A percentile compares a stretch with the other conserved stretches of the same genome.
Evolutionary conservation across 1,140 invertebrate genomes (phyloP).

Genomic region (Drosophila sturtevanti): DNA sequence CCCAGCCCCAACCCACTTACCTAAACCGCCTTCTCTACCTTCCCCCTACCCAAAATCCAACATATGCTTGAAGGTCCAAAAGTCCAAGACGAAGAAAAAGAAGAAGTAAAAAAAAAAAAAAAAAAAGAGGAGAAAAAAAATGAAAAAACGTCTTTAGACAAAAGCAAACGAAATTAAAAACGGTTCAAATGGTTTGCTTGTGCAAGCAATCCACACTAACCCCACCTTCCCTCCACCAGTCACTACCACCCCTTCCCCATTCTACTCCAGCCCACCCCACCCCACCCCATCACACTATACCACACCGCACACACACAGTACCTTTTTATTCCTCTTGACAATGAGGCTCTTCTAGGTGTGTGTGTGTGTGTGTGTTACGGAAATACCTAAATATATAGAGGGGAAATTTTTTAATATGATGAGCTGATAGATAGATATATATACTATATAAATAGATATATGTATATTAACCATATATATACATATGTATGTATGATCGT

Average conservation of each 20-base stretch:
- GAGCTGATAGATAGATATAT: not conserved
- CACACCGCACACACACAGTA: too few relatives aligned
- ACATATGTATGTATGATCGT: not conserved
- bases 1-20: not conserved
- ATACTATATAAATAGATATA: constrained; percentile 3
- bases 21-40: not conserved
- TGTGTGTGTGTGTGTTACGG: constrained; percentile 17
- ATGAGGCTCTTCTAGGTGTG: not conserved
- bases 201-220: constrained; percentile 55
- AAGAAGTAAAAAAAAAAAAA: constrained; percentile 14
- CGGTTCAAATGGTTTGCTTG: constrained; percentile 69
- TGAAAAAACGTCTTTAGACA: constrained; percentile 49
- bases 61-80: constrained; percentile 41
- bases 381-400: constrained; percentile 28
- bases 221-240: not conserved
- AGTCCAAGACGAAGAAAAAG: constrained; percentile 42
- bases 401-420: constrained; percentile 29
- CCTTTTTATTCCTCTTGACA: too few relatives aligned
- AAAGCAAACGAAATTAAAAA: constrained; percentile 78
- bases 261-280: not conserved
- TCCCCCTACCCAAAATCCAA: too few relatives aligned
- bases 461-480: not conserved
- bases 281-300: not conserved
- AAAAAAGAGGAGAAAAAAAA: too few relatives aligned
- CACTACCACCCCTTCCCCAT: not conserved